Evolutionary conservation across 2,888 invertebrate species (phyloP).

Genomic region (Eulithis testata): DNA sequence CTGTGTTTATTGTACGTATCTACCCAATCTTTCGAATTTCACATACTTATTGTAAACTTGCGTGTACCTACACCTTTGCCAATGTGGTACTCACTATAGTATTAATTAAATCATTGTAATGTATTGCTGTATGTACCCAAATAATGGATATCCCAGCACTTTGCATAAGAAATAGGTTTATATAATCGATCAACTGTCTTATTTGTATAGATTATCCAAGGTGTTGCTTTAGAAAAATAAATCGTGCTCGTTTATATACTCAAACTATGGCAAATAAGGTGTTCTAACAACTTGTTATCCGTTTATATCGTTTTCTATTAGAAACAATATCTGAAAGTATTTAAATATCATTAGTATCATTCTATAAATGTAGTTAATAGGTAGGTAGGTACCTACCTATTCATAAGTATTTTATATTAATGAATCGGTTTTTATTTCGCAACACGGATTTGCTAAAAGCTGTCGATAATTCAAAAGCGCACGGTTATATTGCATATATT

Average conservation of each 20-base stretch:
- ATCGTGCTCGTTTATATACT: constrained; percentile 5
- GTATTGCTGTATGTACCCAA: constrained; percentile 43
- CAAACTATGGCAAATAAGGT: background rate
- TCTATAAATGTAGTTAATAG: background rate
- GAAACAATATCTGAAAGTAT: background rate
- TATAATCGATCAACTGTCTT: constrained; percentile 60
- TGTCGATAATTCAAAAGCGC: background rate
- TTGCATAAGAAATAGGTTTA: constrained; percentile 59
- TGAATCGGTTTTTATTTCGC: background rate
- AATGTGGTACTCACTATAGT: constrained; percentile 49
- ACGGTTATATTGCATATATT: constrained; percentile 6
- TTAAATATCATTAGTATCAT: constrained; percentile 1
- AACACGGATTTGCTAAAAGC: background rate
- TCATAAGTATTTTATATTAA: background rate
- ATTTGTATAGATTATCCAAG: constrained; percentile 42
- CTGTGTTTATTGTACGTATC: constrained; percentile 72
- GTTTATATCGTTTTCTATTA: background rate
- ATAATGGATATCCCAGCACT: constrained; percentile 34
- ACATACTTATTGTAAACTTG: constrained; percentile 49
- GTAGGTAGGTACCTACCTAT: background rate
- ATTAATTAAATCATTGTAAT: constrained; percentile 46
- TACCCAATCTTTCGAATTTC: constrained; percentile 74
- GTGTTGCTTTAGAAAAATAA: constrained; percentile 42
- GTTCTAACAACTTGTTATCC: background rate
- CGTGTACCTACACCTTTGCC: constrained; percentile 57